Evolutionary conservation across 2,888 invertebrate genomes (phyloP), one percentile per base, ranked within the genome.

Genomic region (Rotaria socialis): DNA sequence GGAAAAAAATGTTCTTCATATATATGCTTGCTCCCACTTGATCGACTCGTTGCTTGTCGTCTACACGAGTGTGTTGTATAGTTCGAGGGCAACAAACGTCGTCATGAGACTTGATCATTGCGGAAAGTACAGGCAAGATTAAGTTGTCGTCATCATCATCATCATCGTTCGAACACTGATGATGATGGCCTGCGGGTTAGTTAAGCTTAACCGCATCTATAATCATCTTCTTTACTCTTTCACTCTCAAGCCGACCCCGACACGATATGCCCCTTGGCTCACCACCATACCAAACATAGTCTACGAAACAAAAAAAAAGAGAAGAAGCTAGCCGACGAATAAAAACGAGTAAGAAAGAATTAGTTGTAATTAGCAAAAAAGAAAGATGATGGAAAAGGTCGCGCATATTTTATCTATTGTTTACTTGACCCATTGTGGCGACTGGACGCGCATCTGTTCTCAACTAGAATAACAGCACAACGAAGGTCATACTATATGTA

Each of bases 331-430:
- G 16, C 35, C 35, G 67, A 67, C 27, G 67, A 67, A 67, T 41
- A 35, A 67, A 35, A 35, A 19, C 19, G 67, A 67, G 50, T 35
- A 67, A 52, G 67, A 35, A 67, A 67, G 35, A 67, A 67, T 67
- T 67, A 67, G 67, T 67, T 67, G 14, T 67, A 67, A 67, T 67
- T 67, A 67, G 67, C 67, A 67, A 67, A 67, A 35, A 67, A 41
- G 67, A 67, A 67, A 67, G 67, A 27, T 67, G 67, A 67, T 67
- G 67, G 67, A 67, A 67, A 67, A 67, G 67, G 67, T 67, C 67
- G 67, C 35, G 67, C 27, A 67, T 35, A 35, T 67, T 67, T 67
- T 67, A 67, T 67, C 67, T 67, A 35, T 67, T 67, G 67, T 67
- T 67, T 67, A 67, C 67, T 67, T 67, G 67, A 67, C 67, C 67